Base-by-base conservation (phyloP, 37 sponge, comb jelly and placozoan species). In the Chondrosia reniformis region DNA sequence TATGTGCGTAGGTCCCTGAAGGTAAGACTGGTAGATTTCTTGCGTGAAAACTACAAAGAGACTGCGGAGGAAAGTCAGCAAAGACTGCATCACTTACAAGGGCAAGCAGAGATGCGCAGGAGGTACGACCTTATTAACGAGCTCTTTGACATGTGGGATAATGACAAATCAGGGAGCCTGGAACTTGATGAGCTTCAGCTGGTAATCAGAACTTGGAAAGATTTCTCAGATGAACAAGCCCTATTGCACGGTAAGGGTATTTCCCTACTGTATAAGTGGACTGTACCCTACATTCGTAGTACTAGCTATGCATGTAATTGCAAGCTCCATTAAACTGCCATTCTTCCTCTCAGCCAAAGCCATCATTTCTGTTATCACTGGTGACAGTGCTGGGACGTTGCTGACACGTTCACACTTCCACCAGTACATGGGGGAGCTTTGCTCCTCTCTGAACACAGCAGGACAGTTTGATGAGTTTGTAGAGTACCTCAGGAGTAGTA, bases 101-200 rank as follows among this genome's bases (percentile, higher is more conserved):
- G 63, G 77, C 67, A 80, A 31, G 57, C 49, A 10, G 40, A 54
- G n/a, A 15, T 31, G 25, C 61, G 36, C 8, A 19, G 32, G 22
- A 59, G 78, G 17, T 28, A 64, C 0, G 32, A 46, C 27, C 58
- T 54, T 45, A 75, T 89, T 12, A 69, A 84, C 57, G 63, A 69
- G 22, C 83, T 95, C 57, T 95, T 89, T 81, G 79, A 83, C 1
- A 42, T 67, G 4, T 95, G 96, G 96, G 96, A 95, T 55, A 81
- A 27, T 37, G 79, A 92, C 43, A 76, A 74, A 25, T 86, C 90
- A n/a, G 92, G 96, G 9, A 81, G 69, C 69, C 73, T 95, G 17
- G 86, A 85, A 28, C 38, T 78, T 24, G 81, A 82, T 27, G 92
- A 95, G 76, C 87, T 95, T 33, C 66, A 76, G 56, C 22, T 74